These are phyloP conservation scores for Pteromalus puparum DNA, from an alignment of 1,140 invertebrate species.

Conservation along the genomic window DNA sequence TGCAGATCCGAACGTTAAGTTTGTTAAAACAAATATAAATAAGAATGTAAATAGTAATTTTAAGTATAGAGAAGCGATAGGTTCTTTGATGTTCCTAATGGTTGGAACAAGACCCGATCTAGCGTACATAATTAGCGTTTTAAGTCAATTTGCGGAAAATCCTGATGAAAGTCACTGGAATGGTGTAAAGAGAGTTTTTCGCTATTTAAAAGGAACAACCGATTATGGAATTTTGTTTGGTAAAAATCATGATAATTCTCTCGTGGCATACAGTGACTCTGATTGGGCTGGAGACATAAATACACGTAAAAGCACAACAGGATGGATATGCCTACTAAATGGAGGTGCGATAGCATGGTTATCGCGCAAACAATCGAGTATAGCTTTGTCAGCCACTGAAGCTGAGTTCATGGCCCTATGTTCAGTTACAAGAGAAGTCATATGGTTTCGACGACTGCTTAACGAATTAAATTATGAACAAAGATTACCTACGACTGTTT, in stretches of 20 bases:
- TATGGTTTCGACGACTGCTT: slow-evolving; percentile 37
- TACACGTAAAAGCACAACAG: slow-evolving; percentile 58
- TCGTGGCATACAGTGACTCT: slow-evolving; percentile 54
- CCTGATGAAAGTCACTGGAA: slow-evolving; percentile 63
- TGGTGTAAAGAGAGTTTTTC: slow-evolving; percentile 64
- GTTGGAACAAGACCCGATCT: slow-evolving; percentile 69
- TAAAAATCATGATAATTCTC: slow-evolving; percentile 23
- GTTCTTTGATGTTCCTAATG: slow-evolving; percentile 19
- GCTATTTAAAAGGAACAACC: slow-evolving; percentile 70
- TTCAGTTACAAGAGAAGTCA: slow-evolving; percentile 28
- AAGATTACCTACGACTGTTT: slow-evolving; percentile 38
- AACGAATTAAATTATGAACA: slow-evolving; percentile 14
- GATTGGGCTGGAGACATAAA: slow-evolving; percentile 58
- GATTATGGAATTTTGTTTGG: slow-evolving; percentile 54
- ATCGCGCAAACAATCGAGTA: slow-evolving; percentile 62
- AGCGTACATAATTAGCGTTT: slow-evolving; percentile 62
- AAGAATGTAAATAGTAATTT: neutral
- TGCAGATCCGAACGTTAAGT: neutral
- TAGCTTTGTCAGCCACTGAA: slow-evolving; percentile 67
- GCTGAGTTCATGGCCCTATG: slow-evolving; percentile 62
- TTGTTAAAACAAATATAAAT: neutral
- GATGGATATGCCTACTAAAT: slow-evolving; percentile 57
- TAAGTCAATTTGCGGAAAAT: slow-evolving; percentile 60
- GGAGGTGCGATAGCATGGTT: slow-evolving; percentile 61
- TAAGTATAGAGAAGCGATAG: neutral